These are phyloP conservation scores for Mystacides longicornis DNA, from an alignment of 2,888 invertebrate species.

Conservation along the genomic window DNA sequence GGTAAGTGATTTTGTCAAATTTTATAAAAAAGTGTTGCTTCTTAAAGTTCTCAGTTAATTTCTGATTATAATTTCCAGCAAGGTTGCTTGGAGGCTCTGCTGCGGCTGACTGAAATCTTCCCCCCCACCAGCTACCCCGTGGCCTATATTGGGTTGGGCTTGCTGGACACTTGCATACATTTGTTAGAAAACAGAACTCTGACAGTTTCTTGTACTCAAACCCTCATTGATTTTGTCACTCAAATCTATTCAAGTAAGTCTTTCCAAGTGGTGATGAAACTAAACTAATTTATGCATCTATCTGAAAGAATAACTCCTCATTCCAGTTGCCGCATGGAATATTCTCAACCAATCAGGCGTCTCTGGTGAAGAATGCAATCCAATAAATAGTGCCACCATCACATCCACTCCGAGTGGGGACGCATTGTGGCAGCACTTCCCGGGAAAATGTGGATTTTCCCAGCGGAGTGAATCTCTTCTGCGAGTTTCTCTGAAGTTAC, in stretches of 20 bases:
- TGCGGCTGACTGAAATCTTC: conserved; percentile 56
- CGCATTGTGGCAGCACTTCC: conserved; percentile 38
- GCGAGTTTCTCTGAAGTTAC: conserved; percentile 58
- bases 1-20: conserved; percentile 35
- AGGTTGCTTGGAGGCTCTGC: conserved; percentile 56
- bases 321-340: conserved; percentile 44
- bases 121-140: conserved; percentile 58
- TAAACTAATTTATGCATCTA: neutral
- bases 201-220: conserved; percentile 30
- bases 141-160: conserved; percentile 51
- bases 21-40: neutral
- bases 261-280: neutral
- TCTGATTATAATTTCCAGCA: conserved; percentile 35
- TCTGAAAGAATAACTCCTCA: neutral
- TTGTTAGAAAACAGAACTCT: conserved; percentile 37
- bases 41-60: neutral
- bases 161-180: conserved; percentile 38
- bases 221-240: conserved; percentile 26
- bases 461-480: conserved; percentile 57
- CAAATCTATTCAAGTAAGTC: conserved; percentile 40
- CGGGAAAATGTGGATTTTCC: conserved; percentile 38
- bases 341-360: conserved; percentile 30
- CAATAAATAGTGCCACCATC: conserved; percentile 31
- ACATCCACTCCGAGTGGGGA: conserved; percentile 34
- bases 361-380: neutral